These are phyloP conservation scores for Hetaerina americana DNA, from an alignment of 1,140 invertebrate species.

Conservation along the genomic window DNA sequence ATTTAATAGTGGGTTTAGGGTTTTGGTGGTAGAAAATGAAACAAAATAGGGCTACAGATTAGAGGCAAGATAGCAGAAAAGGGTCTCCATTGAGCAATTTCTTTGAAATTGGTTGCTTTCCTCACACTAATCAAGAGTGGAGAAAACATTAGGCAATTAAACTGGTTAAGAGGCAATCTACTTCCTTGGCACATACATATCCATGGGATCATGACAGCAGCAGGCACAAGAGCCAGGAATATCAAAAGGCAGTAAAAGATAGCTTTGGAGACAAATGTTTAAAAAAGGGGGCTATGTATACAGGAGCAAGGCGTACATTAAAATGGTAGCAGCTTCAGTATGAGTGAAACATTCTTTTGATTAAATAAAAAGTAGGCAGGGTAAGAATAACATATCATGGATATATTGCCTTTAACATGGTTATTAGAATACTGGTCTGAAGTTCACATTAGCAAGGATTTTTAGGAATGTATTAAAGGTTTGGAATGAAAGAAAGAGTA, in stretches of 20 bases:
- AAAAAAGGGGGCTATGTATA: not conserved
- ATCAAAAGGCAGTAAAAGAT: conserved; percentile 1
- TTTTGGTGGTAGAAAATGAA: not conserved
- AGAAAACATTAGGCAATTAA: too few relatives aligned
- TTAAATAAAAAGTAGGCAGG: not conserved
- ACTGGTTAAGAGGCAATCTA: not conserved
- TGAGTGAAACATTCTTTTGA: not conserved
- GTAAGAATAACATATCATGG: not conserved
- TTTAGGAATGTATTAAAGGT: not conserved
- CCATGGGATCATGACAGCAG: not conserved
- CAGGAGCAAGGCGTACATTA: not conserved
- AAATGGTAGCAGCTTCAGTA: not conserved
- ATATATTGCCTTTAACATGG: not conserved
- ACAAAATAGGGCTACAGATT: not conserved
- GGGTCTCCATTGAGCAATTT: too few relatives aligned
- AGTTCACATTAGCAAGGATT: not conserved
- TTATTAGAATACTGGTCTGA: not conserved
- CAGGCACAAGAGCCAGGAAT: not conserved
- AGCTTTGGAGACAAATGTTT: conserved; percentile 4
- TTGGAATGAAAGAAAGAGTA: not conserved
- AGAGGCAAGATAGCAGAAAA: not conserved
- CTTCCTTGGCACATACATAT: not conserved
- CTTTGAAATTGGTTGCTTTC: not conserved
- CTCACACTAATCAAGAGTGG: not conserved
- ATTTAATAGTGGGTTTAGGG: not conserved